These are phyloP conservation scores for Leptinotarsa undecemlineata DNA, from an alignment of 1,140 invertebrate genomes.

Conservation along the genomic window DNA sequence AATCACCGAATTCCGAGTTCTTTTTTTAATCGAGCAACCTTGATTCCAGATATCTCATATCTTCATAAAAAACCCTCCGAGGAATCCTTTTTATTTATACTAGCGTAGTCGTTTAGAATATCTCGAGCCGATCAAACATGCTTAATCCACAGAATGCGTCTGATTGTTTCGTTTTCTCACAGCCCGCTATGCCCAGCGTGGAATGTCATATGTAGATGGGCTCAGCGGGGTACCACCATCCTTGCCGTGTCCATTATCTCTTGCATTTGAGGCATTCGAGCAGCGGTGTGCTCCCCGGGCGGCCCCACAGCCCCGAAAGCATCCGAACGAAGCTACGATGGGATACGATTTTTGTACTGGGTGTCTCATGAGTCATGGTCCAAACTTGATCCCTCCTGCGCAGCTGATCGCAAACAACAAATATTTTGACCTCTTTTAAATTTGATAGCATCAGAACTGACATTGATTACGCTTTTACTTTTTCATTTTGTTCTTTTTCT, in stretches of 20 bases:
- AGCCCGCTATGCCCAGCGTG: slow-evolving; percentile 2
- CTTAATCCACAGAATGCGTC: slow-evolving; percentile 37
- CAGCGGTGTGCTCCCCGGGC: neutral
- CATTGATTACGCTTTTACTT: too few species aligned
- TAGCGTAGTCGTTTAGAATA: slow-evolving; percentile 28
- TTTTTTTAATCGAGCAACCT: neutral
- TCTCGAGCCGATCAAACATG: slow-evolving; percentile 37
- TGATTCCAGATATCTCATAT: slow-evolving; percentile 3
- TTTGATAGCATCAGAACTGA: too few species aligned
- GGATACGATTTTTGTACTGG: too few species aligned
- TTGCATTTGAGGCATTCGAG: neutral
- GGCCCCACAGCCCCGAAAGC: neutral
- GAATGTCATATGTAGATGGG: slow-evolving; percentile 14
- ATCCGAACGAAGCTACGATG: neutral
- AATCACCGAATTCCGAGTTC: neutral
- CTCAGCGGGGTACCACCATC: neutral
- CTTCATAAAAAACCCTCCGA: neutral
- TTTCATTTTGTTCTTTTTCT: too few species aligned
- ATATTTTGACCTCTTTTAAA: too few species aligned
- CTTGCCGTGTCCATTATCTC: neutral
- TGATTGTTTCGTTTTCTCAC: slow-evolving; percentile 41
- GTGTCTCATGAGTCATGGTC: too few species aligned
- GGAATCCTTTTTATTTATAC: slow-evolving; percentile 3
- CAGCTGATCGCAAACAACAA: too few species aligned
- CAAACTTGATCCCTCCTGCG: too few species aligned